These are phyloP conservation scores for Metopia argyrocephala DNA, from an alignment of 2,888 invertebrate species.

Conservation along the genomic window DNA sequence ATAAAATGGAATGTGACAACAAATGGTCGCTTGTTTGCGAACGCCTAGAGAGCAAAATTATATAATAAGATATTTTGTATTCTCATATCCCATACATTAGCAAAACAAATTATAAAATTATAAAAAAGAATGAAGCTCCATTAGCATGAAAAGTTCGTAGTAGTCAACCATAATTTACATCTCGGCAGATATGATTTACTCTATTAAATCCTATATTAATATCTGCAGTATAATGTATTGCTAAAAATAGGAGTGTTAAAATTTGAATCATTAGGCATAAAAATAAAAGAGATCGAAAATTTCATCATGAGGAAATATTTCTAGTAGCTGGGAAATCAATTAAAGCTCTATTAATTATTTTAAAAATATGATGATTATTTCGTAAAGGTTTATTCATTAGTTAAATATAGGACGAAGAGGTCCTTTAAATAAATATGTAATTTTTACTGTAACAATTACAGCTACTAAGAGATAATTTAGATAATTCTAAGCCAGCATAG, in stretches of 20 bases:
- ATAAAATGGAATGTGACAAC: no score
- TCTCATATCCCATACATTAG: no score
- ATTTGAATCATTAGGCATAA: constrained; percentile 84
- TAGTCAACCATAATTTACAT: constrained; percentile 57
- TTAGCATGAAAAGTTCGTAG: constrained; percentile 81
- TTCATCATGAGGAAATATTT: constrained; percentile 84
- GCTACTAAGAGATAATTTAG: constrained; percentile 82
- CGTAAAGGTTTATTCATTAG: no score
- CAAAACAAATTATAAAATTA: no score
- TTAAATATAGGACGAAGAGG: no score
- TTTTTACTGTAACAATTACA: constrained; percentile 81
- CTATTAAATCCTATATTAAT: constrained; percentile 83
- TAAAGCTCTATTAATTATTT: constrained; percentile 82
- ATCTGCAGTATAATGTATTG: constrained; percentile 85
- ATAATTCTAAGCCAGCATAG: no score
- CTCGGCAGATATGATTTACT: constrained; percentile 83
- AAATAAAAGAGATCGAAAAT: constrained; percentile 84
- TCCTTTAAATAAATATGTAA: no score
- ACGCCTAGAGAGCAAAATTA: no score
- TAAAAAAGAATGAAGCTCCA: constrained; percentile 86
- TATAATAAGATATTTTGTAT: no score
- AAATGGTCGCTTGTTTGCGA: no score
- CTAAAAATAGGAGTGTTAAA: constrained; percentile 84
- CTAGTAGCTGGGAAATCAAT: constrained; percentile 82
- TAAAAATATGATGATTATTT: no score